A percentile compares a stretch with the other conserved stretches of the same genome.
Conservation (phyloP, 2,888 invertebrate genomes). For the Ceraclea dissimilis region DNA sequence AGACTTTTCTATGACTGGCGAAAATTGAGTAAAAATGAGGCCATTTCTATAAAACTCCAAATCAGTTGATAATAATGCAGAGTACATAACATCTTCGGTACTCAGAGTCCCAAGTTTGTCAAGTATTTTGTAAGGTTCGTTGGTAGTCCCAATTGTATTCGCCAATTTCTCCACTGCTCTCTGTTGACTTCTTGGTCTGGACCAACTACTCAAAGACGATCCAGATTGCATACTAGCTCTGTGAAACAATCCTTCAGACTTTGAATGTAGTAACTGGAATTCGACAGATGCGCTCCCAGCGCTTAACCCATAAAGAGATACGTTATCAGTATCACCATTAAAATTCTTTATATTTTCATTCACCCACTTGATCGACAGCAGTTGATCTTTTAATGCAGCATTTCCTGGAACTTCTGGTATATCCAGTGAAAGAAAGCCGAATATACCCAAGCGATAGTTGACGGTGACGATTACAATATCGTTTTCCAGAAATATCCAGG, state of each 20-base stretch:
- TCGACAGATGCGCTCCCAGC: constrained; percentile 21
- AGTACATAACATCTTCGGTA: not conserved
- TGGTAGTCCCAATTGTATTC: not conserved
- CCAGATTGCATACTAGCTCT: constrained; percentile 21
- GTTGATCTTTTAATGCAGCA: constrained; percentile 20
- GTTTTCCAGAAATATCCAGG: constrained; percentile 27
- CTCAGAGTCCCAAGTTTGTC: not conserved
- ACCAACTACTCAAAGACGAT: constrained; percentile 17
- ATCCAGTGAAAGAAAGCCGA: constrained; percentile 27
- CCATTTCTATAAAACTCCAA: not conserved
- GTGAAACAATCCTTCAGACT: constrained; percentile 18
- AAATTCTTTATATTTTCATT: constrained; percentile 18
- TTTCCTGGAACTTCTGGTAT: constrained; percentile 18
- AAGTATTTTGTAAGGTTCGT: not conserved
- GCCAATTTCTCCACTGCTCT: not conserved
- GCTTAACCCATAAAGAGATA: constrained; percentile 21
- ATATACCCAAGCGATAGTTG: constrained; percentile 29
- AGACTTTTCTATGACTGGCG: constrained; percentile 18
- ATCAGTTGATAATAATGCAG: not conserved
- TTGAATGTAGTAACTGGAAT: constrained; percentile 16
- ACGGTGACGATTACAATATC: constrained; percentile 29
- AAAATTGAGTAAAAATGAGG: constrained; percentile 28
- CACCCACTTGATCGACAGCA: constrained; percentile 20
- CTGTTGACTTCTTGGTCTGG: constrained; percentile 31
- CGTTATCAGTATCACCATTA: constrained; percentile 17